Conservation (phyloP, 2,113 vertebrate species). For the Lasiurus cinereus region DNA sequence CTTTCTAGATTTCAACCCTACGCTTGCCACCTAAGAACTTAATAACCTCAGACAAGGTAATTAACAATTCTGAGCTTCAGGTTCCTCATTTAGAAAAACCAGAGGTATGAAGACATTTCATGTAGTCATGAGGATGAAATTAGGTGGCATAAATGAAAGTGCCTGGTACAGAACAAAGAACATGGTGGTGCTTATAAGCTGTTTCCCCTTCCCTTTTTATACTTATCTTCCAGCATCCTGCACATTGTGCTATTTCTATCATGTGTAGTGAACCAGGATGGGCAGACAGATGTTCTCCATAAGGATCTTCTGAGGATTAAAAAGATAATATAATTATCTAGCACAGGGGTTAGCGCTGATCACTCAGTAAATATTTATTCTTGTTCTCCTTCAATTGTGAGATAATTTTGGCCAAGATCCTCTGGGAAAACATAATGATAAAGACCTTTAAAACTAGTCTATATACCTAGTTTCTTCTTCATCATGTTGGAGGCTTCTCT, state of each 20-base stretch:
- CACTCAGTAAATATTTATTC: background rate
- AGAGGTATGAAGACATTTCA: background rate
- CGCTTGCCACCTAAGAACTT: background rate
- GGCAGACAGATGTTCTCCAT: too few relatives aligned
- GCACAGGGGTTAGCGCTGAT: background rate
- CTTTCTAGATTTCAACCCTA: background rate
- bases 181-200: too few relatives aligned
- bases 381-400: background rate
- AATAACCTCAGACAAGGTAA: background rate
- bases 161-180: background rate
- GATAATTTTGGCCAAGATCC: background rate
- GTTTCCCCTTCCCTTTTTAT: rapidly evolving
- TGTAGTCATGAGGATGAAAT: background rate
- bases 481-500: background rate
- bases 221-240: background rate
- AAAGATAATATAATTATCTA: background rate
- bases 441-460: background rate
- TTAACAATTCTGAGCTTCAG: background rate
- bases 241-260: background rate
- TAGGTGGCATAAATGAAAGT: background rate
- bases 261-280: background rate
- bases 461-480: background rate
- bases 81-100: background rate
- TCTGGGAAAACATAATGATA: background rate
- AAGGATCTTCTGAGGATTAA: background rate